A percentile compares a stretch with the other conserved stretches of the same genome.
Evolutionary conservation across 2,888 invertebrate species (phyloP).

Genomic region (Cryptocephalus primarius): DNA sequence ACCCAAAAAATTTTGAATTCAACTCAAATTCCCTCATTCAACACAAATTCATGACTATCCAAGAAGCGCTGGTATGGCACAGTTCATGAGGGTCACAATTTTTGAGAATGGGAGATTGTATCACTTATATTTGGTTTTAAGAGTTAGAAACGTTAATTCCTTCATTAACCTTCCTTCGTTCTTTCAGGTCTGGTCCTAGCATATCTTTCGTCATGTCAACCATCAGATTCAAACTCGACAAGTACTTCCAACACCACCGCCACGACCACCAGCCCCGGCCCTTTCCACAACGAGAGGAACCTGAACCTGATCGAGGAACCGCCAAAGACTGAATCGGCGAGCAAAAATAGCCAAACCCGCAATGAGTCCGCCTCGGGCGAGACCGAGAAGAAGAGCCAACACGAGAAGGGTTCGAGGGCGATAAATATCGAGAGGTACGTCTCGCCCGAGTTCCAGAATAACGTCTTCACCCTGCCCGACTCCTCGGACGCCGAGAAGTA

Average conservation of each 20-base stretch:
- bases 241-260: neutral
- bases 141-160: no score
- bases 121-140: no score
- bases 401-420: conserved; percentile 23
- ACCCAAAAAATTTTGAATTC: no score
- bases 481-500: conserved; percentile 35
- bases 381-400: neutral
- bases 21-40: no score
- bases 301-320: conserved; percentile 16
- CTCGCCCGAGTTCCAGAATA: conserved; percentile 42
- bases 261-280: conserved; percentile 9
- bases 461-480: conserved; percentile 42
- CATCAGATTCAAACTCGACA: no score
- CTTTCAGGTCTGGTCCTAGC: conserved; percentile 21
- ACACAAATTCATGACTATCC: no score
- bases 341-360: conserved; percentile 9
- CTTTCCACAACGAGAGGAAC: conserved; percentile 8
- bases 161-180: no score
- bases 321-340: conserved; percentile 27
- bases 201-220: no score
- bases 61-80: no score
- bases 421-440: conserved; percentile 38
- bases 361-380: conserved; percentile 2
- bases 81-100: no score
- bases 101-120: no score